Base-by-base conservation (phyloP, 2,797 vertebrate species). In the Amphiprion clarkii region DNA sequence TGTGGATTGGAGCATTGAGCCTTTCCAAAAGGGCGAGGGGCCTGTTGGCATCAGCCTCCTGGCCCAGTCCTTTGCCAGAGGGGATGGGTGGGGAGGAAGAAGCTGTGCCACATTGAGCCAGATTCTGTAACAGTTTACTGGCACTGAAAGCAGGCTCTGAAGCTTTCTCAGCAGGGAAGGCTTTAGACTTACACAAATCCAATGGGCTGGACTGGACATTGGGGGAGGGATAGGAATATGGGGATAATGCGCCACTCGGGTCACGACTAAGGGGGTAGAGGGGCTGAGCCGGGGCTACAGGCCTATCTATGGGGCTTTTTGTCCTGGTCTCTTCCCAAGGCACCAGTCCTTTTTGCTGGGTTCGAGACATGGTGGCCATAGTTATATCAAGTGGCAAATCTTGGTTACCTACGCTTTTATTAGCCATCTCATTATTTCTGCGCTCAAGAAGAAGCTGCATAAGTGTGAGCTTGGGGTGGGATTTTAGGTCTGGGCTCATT, bases 391-490 rank as follows among this genome's bases (percentile, higher is more conserved):
- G 90, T 76, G 94, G 95, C 62, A 93, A 89, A 88, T 96, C 96
- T 85, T 96, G 95, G 92, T 95, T 92, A 78, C 93, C 94, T 56
- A 58, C 76, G 44, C 74, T 93, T 92, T 95, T 96, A 88, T 96
- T 96, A 65, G 74, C 78, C 71, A 91, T 95, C 27, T 98, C 97
- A 69, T 96, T 97, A 88, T 94, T 97, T 90, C 96, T 97, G 90
- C 97, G 98, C 61, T 98, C 98, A 48, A 99, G 95, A 44, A 99
- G 95, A 84, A 99, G 93, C 67, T 99, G 98, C 95, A 99, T 97
- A 7, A 99, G 95, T 0, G 98, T 99, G 80, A 99, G 96, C 84
- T 98, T 98, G 71, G 99, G 96, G 87, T 98, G 97, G 44, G 97
- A 95, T 93, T 97, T 98, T 23, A 96, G 86, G 81, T 97, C 96